Evolutionary conservation across 2,113 vertebrate species (phyloP), one percentile per base, ranked within the genome.

Genomic region (Hypomesus transpacificus): DNA sequence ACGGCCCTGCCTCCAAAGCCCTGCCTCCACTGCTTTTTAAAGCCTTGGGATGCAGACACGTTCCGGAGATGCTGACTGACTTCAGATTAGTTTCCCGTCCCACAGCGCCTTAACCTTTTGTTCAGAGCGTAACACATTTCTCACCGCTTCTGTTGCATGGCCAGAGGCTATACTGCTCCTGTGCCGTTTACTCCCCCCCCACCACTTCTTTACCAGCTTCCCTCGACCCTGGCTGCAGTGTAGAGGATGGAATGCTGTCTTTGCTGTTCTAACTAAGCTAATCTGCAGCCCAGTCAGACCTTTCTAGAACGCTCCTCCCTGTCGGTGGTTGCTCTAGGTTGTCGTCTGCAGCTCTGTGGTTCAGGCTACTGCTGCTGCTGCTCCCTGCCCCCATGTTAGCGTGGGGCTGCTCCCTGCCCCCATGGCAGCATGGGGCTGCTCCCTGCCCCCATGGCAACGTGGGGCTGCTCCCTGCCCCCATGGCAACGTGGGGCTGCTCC

Each of bases 31-130:
- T 51, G 53, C 14, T n/a, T 56, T 18, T n/a, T 1, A 56, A 53
- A 66, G 66, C 57, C 21, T 17, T 3, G 16, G 1, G 11, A 58
- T 22, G 53, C 50, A 26, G 50, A 66, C 64, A 50, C 14, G 18
- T 18, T 31, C 59, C 54, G 46, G 46, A 68, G 5, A 50, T 9
- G 1, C 66, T 57, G 9, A 28, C 73, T 75, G 52, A 20, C 57
- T 60, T 18, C 71, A 74, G 71, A 65, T 82, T 50, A 70, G 64
- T 52, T 24, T 52, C 22, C 21, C 11, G 20, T 57, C 54, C 52
- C n/a, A 4, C 16, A 13, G 59, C 21, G 9, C 21, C 6, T 22
- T 61, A 26, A 24, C 31, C 14, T 63, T 63, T 63, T 18, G 16
- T 17, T 59, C 20, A 59, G 20, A 13, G 57, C 57, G 3, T 52